phyloP scores from a whole-genome alignment of 2,888 invertebrate genomes.

The Eilema depressum region DNA sequence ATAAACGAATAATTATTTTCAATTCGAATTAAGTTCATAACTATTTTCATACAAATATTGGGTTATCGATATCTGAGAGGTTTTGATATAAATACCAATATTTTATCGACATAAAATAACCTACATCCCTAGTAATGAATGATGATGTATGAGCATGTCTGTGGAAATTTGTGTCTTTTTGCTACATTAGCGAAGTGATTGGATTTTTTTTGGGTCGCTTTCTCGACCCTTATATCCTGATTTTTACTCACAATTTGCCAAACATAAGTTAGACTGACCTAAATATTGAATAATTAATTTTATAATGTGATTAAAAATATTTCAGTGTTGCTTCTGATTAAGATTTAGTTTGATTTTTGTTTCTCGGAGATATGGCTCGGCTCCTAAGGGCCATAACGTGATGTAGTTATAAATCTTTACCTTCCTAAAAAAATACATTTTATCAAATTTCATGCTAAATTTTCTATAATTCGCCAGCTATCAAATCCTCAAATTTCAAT shows the following conservation, averaged over 20 bases:
- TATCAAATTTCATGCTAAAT: too few relatives aligned
- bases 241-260: neutral
- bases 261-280: neutral
- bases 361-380: neutral
- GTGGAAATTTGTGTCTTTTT: slow-evolving; percentile 8
- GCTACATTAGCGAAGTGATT: neutral
- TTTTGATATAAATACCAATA: neutral
- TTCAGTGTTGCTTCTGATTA: neutral
- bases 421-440: too few relatives aligned
- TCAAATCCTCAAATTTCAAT: too few relatives aligned
- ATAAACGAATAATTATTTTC: neutral
- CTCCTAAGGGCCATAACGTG: neutral
- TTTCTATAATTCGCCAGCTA: too few relatives aligned
- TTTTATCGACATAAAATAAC: neutral
- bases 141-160: slow-evolving; percentile 17
- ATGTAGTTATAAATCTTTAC: neutral
- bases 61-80: neutral
- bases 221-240: neutral
- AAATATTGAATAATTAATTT: neutral
- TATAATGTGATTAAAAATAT: neutral
- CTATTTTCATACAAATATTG: neutral
- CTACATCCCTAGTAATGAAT: slow-evolving; percentile 3
- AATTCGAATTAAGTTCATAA: neutral
- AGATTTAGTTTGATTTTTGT: neutral
- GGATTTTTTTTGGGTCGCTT: neutral